Base-by-base conservation (phyloP, 2,888 invertebrate genomes). In the Gymnoscelis rufifasciata region DNA sequence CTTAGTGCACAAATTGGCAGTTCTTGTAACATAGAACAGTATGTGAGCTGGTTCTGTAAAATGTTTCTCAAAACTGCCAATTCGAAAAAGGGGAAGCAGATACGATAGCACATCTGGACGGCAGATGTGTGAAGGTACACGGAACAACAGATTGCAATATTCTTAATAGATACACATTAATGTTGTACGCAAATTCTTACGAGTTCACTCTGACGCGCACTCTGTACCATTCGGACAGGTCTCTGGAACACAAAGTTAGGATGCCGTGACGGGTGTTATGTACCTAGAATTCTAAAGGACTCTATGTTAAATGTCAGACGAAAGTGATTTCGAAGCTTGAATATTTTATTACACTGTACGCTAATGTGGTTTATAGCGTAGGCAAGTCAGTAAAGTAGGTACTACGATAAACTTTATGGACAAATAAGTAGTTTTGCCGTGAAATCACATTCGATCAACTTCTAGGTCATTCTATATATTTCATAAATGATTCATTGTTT, bases 121-220 rank as follows among this genome's bases (percentile, higher is more conserved):
- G 83, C 84, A 83, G 87, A 83, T 78, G 80, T 75, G 76, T 71
- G 77, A 80, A 87, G 83, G 79, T 81, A 81, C 86, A 87, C 86
- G 80, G 65, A 69, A 87, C 87, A 83, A 87, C 78, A 87, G 74
- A 81, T 82, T 60, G 77, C 69, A 79, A 81, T 82, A 68, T 78
- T 72, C 72, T 73, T 78, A 80, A 78, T 71, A 82, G 77, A 81
- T 78, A 84, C 82, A 87, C 82, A 79, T 82, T 80, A 80, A 78
- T 80, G 83, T 76, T 82, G 71, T 80, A 80, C 83, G 73, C 74
- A 83, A 74, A 76, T 86, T 89, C 94, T 94, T 94, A 94, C 94
- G 94, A 92, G 90, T 92, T 93, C 86, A 94, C 91, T 92, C 93
- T 92, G 90, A 94, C 93, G 91, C 93, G 93, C 90, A 93, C 92